phyloP scores from a whole-genome alignment of 2,113 vertebrate species.

The Archilochus colubris region DNA sequence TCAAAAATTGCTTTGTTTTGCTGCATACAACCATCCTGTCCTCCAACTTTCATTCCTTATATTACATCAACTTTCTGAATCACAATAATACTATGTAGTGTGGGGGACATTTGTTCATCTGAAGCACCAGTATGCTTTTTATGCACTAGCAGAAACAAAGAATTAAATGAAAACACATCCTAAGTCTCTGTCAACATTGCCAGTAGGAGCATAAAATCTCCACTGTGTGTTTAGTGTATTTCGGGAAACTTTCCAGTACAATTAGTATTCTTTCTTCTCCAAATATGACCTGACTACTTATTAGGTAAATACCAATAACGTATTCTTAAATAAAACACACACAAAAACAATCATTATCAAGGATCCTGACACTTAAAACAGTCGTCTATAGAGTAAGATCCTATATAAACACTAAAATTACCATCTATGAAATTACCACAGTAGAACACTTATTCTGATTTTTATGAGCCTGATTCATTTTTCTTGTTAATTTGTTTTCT shows the following conservation, averaged over 20 bases:
- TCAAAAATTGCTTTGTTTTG: neutral
- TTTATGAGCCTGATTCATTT: neutral
- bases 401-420: neutral
- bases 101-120: neutral
- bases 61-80: neutral
- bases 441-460: neutral
- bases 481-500: neutral
- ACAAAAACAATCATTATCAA: neutral
- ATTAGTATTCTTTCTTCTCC: neutral
- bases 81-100: neutral
- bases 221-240: neutral
- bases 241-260: neutral
- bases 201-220: neutral
- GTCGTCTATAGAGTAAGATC: neutral
- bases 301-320: neutral
- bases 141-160: neutral
- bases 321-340: neutral
- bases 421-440: neutral
- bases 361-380: neutral
- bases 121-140: neutral
- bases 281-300: neutral
- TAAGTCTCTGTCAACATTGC: constrained; percentile 7
- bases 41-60: neutral
- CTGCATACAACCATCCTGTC: neutral
- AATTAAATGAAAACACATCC: constrained; percentile 12